Evolutionary conservation across 2,113 vertebrate genomes (phyloP).

Genomic region (Periophthalmodon schlosseri): DNA sequence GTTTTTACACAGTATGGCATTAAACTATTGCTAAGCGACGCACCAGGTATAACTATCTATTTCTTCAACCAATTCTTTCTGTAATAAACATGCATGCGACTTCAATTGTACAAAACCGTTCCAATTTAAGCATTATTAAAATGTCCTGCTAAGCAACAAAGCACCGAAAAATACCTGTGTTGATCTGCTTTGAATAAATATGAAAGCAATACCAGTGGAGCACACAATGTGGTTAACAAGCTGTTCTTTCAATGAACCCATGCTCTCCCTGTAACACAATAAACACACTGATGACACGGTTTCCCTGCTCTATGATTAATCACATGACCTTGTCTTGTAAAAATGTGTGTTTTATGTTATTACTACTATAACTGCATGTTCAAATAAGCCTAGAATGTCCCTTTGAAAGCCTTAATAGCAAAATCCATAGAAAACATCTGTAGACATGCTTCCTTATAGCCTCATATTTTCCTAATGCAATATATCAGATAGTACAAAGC

Average conservation of each 20-base stretch:
- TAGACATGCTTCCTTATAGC: constrained; percentile 1
- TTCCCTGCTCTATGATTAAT: neutral
- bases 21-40: no score
- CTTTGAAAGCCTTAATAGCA: neutral
- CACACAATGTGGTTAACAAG: neutral
- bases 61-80: neutral
- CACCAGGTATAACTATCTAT: neutral
- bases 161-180: neutral
- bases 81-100: neutral
- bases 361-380: neutral
- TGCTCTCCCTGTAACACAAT: neutral
- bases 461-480: neutral
- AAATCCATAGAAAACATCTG: constrained; percentile 2
- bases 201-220: neutral
- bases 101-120: neutral
- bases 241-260: neutral
- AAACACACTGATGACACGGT: neutral
- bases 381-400: neutral
- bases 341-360: neutral
- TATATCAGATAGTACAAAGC: constrained; percentile 8
- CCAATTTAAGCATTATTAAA: neutral
- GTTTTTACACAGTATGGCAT: no score
- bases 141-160: neutral
- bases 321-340: neutral
- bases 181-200: neutral